phyloP scores from a whole-genome alignment of 2,888 invertebrate species.

The Phrixothrix hirtus region DNA sequence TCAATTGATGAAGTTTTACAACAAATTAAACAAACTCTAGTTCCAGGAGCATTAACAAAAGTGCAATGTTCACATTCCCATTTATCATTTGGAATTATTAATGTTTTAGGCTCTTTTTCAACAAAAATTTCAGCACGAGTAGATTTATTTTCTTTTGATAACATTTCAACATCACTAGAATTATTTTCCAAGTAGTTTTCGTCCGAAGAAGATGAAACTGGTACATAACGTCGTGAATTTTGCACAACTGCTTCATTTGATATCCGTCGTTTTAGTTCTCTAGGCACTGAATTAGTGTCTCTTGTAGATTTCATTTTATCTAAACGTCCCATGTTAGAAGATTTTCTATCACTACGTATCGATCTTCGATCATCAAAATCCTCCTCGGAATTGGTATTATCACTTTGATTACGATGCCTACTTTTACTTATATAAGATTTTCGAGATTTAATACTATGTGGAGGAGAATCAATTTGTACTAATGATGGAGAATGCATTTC shows the following conservation, averaged over 20 bases:
- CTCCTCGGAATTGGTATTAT: slow-evolving; percentile 57
- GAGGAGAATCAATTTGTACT: slow-evolving; percentile 69
- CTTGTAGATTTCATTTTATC: slow-evolving; percentile 40
- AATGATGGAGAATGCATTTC: slow-evolving; percentile 62
- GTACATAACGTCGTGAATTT: slow-evolving; percentile 40
- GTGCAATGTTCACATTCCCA: slow-evolving; percentile 94
- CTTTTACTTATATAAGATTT: slow-evolving; percentile 67
- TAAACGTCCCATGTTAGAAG: slow-evolving; percentile 40
- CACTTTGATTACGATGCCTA: slow-evolving; percentile 56
- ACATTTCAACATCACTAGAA: slow-evolving; percentile 38
- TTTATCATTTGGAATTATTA: slow-evolving; percentile 61
- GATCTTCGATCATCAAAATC: slow-evolving; percentile 55
- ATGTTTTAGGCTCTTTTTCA: slow-evolving; percentile 50
- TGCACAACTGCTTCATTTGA: slow-evolving; percentile 42
- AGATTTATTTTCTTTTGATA: slow-evolving; percentile 37
- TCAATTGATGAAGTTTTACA: slow-evolving; percentile 73
- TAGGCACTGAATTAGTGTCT: slow-evolving; percentile 47
- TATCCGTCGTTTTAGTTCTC: slow-evolving; percentile 43
- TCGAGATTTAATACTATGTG: slow-evolving; percentile 70
- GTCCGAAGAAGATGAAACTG: slow-evolving; percentile 46
- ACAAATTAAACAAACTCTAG: slow-evolving; percentile 81
- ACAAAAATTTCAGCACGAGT: slow-evolving; percentile 44
- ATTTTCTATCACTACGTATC: slow-evolving; percentile 49
- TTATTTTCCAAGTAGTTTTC: slow-evolving; percentile 42
- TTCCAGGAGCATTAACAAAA: slow-evolving; percentile 79